Base-by-base conservation (phyloP, 2,113 vertebrate species). In the Cyphomyrus plagiostoma region DNA sequence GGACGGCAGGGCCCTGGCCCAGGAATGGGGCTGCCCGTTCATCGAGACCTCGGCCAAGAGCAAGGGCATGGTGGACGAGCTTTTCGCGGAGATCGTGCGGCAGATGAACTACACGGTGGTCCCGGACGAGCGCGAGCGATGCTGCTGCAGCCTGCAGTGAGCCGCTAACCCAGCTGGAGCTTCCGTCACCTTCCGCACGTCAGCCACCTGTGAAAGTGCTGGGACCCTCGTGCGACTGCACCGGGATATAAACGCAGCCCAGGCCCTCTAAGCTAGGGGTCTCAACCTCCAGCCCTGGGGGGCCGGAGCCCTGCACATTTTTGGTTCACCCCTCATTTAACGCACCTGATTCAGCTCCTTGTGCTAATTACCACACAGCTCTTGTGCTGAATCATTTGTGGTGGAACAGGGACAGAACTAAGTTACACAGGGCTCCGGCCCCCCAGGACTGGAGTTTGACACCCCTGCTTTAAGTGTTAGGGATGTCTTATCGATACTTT, bases 31-130 rank as follows among this genome's bases (percentile, higher is more conserved):
- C 95, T 99, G 98, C 96, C 98, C 98, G 90, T 99, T 99, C 91
- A 96, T 99, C 96, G 98, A 99, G 92, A 99, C 98, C 62, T 99
- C 98, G 89, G 98, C 98, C 96, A 99, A 99, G 96, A 97, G 98
- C 94, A 99, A 99, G 96, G 96, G 95, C 85, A 98, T 97, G 0
- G 98, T 99, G 92, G 98, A 99, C 89, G 98, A 99, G 95, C 96
- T 99, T 82, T 98, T 99, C 91, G 98, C 98, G 4, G 98, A 99
- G 92, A 99, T 99, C 89, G 98, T 99, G 91, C 90, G 98, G 94
- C 98, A 99, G 96, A 99, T 99, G 98, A 99, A 98, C 97, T 98
- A 98, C 89, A 96, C 97, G n/a, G 94, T 96, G 66, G 97, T 97
- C 93, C 97, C 98, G 93, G 97, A 96, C 89, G 96, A 96, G 82